A percentile compares a stretch with the other conserved stretches of the same genome.
Conservation (phyloP, 2,888 invertebrate species). For the Synanthedon tipuliformis region DNA sequence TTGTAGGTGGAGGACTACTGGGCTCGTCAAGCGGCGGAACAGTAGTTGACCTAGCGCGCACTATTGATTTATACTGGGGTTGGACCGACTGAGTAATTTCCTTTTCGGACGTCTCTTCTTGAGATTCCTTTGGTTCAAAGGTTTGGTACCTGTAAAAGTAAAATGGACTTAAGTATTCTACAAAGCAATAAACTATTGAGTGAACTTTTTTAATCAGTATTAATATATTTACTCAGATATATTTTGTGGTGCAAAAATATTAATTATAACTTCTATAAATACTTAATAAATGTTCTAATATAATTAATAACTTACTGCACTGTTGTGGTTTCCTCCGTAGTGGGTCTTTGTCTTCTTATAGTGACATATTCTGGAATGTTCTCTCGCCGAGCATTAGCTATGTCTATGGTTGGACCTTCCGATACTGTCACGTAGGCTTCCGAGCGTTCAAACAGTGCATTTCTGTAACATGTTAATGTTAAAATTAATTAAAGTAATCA, state of each 20-base stretch:
- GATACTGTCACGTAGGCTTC: constrained; percentile 38
- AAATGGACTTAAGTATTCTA: no score
- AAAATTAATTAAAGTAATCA: no score
- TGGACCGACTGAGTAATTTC: constrained; percentile 45
- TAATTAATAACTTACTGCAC: constrained; percentile 45
- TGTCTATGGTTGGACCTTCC: constrained; percentile 33
- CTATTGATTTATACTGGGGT: constrained; percentile 52
- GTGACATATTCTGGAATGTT: constrained; percentile 75
- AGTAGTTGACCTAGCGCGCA: constrained; percentile 44
- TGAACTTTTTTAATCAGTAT: background rate
- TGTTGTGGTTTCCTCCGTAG: constrained; percentile 58
- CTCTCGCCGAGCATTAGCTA: constrained; percentile 37
- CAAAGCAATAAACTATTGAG: no score
- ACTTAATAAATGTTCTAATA: constrained; percentile 19
- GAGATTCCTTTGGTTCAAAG: constrained; percentile 34
- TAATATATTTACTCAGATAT: background rate
- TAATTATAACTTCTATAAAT: background rate
- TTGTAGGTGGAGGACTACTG: constrained; percentile 43
- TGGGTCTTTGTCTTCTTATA: constrained; percentile 71
- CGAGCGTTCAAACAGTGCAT: constrained; percentile 52
- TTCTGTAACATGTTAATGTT: constrained; percentile 31
- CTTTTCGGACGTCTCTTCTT: constrained; percentile 47
- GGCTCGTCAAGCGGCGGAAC: constrained; percentile 22
- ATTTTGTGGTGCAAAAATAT: background rate
- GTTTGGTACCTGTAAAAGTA: constrained; percentile 25